These are phyloP conservation scores for Melitaea athalia DNA, from an alignment of 2,888 invertebrate species.

Conservation along the genomic window DNA sequence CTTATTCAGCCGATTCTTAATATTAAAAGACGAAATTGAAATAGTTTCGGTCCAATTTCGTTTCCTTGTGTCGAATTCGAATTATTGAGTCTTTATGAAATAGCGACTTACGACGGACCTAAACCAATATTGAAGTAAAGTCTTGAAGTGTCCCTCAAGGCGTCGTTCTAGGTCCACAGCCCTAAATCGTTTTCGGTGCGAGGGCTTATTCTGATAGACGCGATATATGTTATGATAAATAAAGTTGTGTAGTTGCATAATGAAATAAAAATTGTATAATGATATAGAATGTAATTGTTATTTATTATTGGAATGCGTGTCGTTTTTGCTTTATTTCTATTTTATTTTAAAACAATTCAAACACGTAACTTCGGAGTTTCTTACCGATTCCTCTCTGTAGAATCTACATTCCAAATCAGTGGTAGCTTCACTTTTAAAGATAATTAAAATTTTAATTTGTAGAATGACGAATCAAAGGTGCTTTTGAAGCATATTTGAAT, in stretches of 20 bases:
- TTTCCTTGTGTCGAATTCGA: conserved; percentile 5
- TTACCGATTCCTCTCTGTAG: too few species aligned
- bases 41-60: conserved; percentile 18
- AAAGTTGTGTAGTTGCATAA: neutral
- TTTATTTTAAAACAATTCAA: too few species aligned
- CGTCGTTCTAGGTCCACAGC: conserved; percentile 54
- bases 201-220: neutral
- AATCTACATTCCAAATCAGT: too few species aligned
- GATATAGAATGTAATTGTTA: too few species aligned
- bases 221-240: neutral
- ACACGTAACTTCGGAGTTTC: too few species aligned
- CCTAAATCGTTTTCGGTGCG: conserved; percentile 33
- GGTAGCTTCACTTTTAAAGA: too few species aligned
- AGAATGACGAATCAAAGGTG: too few species aligned
- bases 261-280: too few species aligned
- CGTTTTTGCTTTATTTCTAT: too few species aligned
- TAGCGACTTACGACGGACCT: conserved; percentile 22
- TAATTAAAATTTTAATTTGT: too few species aligned
- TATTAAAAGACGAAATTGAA: conserved; percentile 21
- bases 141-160: conserved; percentile 57
- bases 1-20: conserved; percentile 11
- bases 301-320: too few species aligned
- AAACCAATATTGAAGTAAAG: conserved; percentile 39
- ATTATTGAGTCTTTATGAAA: conserved; percentile 35
- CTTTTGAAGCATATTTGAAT: too few species aligned